These are phyloP conservation scores for Ceratina australensis DNA, from an alignment of 1,140 invertebrate genomes.

Conservation along the genomic window DNA sequence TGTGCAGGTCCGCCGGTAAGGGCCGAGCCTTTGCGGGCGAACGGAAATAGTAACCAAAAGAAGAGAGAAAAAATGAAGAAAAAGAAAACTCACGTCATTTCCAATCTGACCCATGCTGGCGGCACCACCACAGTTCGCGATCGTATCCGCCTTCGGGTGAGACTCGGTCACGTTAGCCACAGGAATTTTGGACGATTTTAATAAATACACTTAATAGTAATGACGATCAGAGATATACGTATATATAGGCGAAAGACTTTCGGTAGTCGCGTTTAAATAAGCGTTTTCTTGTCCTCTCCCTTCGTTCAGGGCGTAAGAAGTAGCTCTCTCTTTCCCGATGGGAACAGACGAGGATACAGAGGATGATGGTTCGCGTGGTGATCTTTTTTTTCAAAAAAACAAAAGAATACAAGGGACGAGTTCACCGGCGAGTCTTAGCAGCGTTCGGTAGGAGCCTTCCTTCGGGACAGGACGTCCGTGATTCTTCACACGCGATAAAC, in stretches of 20 bases:
- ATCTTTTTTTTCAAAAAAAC: background rate
- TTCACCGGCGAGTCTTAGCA: slow-evolving; percentile 50
- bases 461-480: slow-evolving; percentile 67
- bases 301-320: background rate
- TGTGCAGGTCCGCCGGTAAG: too few species aligned
- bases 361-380: background rate
- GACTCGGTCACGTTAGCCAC: slow-evolving; percentile 77
- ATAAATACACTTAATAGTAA: slow-evolving; percentile 54
- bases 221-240: background rate
- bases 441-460: slow-evolving; percentile 19
- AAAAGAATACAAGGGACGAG: background rate
- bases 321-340: background rate
- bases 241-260: slow-evolving; percentile 43
- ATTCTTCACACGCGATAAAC: slow-evolving; percentile 68
- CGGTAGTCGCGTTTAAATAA: slow-evolving; percentile 10
- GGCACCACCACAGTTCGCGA: slow-evolving; percentile 72
- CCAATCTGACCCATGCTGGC: slow-evolving; percentile 81
- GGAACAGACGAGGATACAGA: background rate
- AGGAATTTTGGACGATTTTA: slow-evolving; percentile 77
- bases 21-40: background rate
- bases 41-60: background rate
- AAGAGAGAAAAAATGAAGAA: slow-evolving; percentile 1
- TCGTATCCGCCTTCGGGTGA: slow-evolving; percentile 75
- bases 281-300: background rate
- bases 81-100: slow-evolving; percentile 79